A percentile compares a stretch with the other conserved stretches of the same genome.
Evolutionary conservation across 1,140 invertebrate species (phyloP).

Genomic region (Drosophila carrolli): DNA sequence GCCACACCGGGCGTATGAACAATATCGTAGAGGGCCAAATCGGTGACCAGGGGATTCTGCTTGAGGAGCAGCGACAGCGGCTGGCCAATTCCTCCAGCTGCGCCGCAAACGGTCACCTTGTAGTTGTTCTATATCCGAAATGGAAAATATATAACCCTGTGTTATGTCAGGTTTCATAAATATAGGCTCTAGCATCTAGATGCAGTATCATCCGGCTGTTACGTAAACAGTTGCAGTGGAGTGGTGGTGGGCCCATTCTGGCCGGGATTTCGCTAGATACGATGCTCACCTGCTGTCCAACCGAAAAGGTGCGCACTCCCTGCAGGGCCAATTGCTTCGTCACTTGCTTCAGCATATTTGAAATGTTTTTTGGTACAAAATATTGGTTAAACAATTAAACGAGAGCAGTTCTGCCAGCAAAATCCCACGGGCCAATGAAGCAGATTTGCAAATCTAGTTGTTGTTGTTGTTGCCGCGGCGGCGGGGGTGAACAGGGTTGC

Average conservation of each 20-base stretch:
- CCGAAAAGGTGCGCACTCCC: slow-evolving; percentile 78
- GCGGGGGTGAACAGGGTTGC: slow-evolving; percentile 13
- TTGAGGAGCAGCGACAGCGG: slow-evolving; percentile 98
- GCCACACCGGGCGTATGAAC: slow-evolving; percentile 98
- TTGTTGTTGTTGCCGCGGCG: slow-evolving; percentile 24
- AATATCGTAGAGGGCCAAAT: slow-evolving; percentile 97
- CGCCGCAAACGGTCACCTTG: slow-evolving; percentile 98
- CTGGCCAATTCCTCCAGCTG: slow-evolving; percentile 98
- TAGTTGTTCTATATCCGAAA: slow-evolving; percentile 77
- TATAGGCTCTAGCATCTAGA: slow-evolving; percentile 1
- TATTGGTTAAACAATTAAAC: slow-evolving; percentile 60
- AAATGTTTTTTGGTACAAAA: slow-evolving; percentile 46
- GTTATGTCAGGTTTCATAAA: slow-evolving; percentile 1
- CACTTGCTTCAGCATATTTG: slow-evolving; percentile 83
- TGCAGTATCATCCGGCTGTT: slow-evolving; percentile 43
- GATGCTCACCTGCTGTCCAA: slow-evolving; percentile 73
- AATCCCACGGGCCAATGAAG: slow-evolving; percentile 64
- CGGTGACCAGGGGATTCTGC: slow-evolving; percentile 92
- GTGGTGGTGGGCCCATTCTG: background rate
- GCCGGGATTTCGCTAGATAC: background rate
- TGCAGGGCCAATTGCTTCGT: slow-evolving; percentile 82
- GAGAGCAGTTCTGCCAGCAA: slow-evolving; percentile 56
- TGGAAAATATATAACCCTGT: slow-evolving; percentile 1
- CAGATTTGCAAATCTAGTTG: slow-evolving; percentile 33
- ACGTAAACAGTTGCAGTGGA: slow-evolving; percentile 62